Evolutionary conservation across 2,888 invertebrate species (phyloP), one percentile per base, ranked within the genome.

Genomic region (Hypena proboscidalis): DNA sequence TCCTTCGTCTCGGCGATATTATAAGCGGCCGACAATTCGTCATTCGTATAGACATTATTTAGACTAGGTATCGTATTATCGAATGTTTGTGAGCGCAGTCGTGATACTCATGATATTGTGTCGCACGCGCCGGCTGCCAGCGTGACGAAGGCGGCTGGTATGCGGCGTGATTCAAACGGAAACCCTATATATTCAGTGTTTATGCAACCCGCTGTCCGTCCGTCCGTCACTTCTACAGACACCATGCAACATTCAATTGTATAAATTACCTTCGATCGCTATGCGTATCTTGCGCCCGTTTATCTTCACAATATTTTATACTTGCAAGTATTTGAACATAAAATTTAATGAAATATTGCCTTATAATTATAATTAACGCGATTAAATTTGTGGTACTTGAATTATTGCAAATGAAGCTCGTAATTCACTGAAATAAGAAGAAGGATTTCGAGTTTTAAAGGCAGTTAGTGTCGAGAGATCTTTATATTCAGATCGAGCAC

Each of bases 131-230:
- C 72, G 73, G 66, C 69, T 67, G 68, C 60, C 74, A 72, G 70
- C 83, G 83, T 89, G 90, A 90, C 90, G 82, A 85, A 89, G 83
- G 61, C 79, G 76, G 63, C 77, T 82, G 90, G 90, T 82, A 89
- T 90, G 90, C 86, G 73, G 74, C 82, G 85, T 90, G 90, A 90
- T 85, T 90, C 90, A 90, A 84, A 81, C 81, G 83, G 86, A 86
- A 87, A 87, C 86, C 87, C 80, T 87, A 85, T 85, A 85, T 84
- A 83, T 83, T 78, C 79, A 79, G 71, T 83, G 84, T 87, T 90
- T 90, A 85, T 87, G 83, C 84, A 87, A 85, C 77, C 67, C 77
- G 70, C 74, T 77, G 79, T 76, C 78, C 79, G 80, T 77, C 74
- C 70, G 70, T 82, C 84, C 77, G 74, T 83, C 86, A 83, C 74